Percentiles rank a stretch among this genome's conserved stretches.
Conservation (phyloP, 2,113 vertebrate genomes). For the Aspiorhynchus laticeps region DNA sequence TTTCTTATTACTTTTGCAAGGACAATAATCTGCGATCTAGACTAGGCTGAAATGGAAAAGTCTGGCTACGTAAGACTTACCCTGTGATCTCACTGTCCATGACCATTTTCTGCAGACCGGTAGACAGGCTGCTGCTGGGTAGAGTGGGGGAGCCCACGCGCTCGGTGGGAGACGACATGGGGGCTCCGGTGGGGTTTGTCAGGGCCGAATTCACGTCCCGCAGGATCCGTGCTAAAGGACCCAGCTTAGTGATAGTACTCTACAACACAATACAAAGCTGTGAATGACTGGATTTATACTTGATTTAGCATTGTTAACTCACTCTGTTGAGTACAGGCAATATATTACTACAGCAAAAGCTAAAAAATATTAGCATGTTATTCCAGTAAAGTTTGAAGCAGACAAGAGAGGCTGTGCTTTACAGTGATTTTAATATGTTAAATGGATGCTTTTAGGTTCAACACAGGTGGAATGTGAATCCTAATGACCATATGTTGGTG, state of each 20-base stretch:
- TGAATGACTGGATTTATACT: background rate
- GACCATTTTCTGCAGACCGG: slow-evolving; percentile 87
- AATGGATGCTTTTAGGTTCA: background rate
- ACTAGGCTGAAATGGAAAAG: background rate
- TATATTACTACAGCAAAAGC: background rate
- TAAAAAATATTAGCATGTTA: background rate
- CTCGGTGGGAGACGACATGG: slow-evolving; percentile 76
- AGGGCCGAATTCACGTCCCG: slow-evolving; percentile 87
- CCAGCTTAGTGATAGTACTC: slow-evolving; percentile 84
- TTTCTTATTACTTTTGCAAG: background rate
- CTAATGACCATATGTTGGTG: background rate
- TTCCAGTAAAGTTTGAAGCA: background rate
- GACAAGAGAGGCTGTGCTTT: background rate
- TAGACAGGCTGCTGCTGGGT: slow-evolving; percentile 80
- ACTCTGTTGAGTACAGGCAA: background rate
- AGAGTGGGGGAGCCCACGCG: slow-evolving; percentile 76
- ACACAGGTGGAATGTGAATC: background rate
- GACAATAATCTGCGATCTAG: background rate
- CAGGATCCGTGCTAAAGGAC: slow-evolving; percentile 91
- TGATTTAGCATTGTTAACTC: background rate
- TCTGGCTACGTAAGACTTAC: slow-evolving; percentile 68
- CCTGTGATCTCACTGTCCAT: slow-evolving; percentile 86
- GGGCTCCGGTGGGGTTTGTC: slow-evolving; percentile 83
- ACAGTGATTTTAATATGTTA: background rate
- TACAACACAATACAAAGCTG: slow-evolving; percentile 56